A percentile compares a stretch with the other conserved stretches of the same genome.
phyloP scores from a whole-genome alignment of 37 sponge, comb jelly and placozoan genomes.

The Agelas oroides region DNA sequence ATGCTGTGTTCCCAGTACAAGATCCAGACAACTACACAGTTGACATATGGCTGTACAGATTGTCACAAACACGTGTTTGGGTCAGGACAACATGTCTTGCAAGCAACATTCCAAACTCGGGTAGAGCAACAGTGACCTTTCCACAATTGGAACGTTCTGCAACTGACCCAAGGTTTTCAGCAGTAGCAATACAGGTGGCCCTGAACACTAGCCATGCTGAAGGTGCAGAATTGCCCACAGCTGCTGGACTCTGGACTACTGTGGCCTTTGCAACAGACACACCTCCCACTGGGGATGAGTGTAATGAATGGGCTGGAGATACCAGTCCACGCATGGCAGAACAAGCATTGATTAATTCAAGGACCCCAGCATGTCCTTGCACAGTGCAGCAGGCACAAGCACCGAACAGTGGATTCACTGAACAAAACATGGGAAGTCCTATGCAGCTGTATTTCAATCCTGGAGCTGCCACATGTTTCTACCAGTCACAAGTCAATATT shows the following conservation, averaged over 20 bases:
- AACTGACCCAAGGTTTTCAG: neutral
- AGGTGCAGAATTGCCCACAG: neutral
- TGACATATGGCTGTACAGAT: conserved; percentile 3
- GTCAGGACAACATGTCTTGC: neutral
- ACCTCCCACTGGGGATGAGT: too few species aligned
- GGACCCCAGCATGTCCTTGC: conserved; percentile 25
- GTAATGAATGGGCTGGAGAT: conserved; percentile 2
- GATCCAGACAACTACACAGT: conserved; percentile 9
- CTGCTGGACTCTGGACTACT: too few species aligned
- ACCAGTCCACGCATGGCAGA: too few species aligned
- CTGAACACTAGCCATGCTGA: neutral
- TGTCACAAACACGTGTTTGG: neutral
- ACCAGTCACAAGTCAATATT: too few species aligned
- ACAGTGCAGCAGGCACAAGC: neutral
- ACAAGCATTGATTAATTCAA: neutral
- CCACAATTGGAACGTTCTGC: neutral
- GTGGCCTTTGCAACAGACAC: too few species aligned
- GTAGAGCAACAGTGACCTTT: conserved; percentile 2
- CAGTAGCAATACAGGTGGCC: conserved; percentile 9
- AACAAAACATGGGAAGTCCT: neutral
- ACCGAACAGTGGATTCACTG: conserved; percentile 9
- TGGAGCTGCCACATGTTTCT: neutral
- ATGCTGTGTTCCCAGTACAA: conserved; percentile 21
- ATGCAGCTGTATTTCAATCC: neutral
- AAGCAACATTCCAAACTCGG: conserved; percentile 16